A percentile compares a stretch with the other conserved stretches of the same genome.
phyloP scores from a whole-genome alignment of 2,113 vertebrate genomes.

The Euleptes europaea region DNA sequence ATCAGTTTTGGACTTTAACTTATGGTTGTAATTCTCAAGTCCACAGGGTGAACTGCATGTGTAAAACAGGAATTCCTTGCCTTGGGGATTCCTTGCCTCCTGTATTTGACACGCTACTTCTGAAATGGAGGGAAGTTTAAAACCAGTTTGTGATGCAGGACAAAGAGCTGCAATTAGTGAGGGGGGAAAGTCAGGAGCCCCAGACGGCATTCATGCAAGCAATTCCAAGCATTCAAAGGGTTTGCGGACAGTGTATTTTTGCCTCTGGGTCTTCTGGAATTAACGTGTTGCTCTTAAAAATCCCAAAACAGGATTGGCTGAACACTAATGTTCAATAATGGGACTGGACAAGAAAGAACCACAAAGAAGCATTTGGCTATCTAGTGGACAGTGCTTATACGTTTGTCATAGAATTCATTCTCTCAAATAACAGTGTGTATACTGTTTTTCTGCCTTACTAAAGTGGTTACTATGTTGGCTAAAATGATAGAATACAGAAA shows the following conservation, averaged over 20 bases:
- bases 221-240: neutral
- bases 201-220: neutral
- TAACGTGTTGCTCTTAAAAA: neutral
- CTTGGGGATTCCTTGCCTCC: too few species aligned
- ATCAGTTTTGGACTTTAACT: neutral
- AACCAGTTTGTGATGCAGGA: neutral
- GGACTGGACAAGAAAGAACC: too few species aligned
- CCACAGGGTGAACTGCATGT: too few species aligned
- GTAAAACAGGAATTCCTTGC: neutral
- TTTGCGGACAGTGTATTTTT: neutral
- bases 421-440: neutral
- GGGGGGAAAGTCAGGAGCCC: neutral
- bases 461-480: neutral
- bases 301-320: neutral
- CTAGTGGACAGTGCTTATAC: accelerated
- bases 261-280: neutral
- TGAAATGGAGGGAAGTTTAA: neutral
- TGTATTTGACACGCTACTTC: too few species aligned
- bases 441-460: conserved; percentile 1
- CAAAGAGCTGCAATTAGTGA: neutral
- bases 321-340: neutral
- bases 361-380: neutral
- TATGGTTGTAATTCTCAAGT: neutral
- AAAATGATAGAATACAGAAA: conserved; percentile 12
- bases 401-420: neutral